Evolutionary conservation across 2,797 vertebrate species (phyloP).

Genomic region (Gymnocypris eckloni): DNA sequence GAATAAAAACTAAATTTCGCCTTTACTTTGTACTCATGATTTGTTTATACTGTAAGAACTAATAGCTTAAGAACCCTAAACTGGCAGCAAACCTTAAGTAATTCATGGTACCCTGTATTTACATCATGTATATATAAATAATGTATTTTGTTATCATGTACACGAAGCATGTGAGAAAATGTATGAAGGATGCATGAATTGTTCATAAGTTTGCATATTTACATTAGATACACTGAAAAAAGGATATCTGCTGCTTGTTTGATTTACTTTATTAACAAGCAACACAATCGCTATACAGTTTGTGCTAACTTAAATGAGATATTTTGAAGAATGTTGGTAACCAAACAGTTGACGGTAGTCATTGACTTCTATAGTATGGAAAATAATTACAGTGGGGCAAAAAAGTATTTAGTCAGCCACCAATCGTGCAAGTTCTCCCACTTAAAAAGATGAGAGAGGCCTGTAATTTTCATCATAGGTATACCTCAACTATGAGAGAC

Average conservation of each 20-base stretch:
- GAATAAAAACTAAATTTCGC: neutral
- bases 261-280: neutral
- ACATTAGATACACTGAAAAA: neutral
- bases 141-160: neutral
- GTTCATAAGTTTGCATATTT: neutral
- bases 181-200: neutral
- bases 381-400: too few species aligned
- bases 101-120: neutral
- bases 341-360: neutral
- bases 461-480: too few species aligned
- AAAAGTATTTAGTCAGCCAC: too few species aligned
- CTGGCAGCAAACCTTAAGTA: neutral
- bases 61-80: neutral
- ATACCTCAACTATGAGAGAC: too few species aligned
- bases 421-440: too few species aligned
- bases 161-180: neutral
- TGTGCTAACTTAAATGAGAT: too few species aligned
- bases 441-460: too few species aligned
- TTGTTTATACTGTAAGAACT: neutral
- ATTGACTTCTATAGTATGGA: neutral
- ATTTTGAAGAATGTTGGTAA: neutral
- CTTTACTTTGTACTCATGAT: neutral
- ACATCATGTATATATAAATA: neutral
- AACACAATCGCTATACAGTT: neutral
- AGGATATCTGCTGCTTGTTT: neutral